A percentile compares a stretch with the other conserved stretches of the same genome.
phyloP scores from a whole-genome alignment of 2,113 vertebrate genomes.

The Bungarus multicinctus region DNA sequence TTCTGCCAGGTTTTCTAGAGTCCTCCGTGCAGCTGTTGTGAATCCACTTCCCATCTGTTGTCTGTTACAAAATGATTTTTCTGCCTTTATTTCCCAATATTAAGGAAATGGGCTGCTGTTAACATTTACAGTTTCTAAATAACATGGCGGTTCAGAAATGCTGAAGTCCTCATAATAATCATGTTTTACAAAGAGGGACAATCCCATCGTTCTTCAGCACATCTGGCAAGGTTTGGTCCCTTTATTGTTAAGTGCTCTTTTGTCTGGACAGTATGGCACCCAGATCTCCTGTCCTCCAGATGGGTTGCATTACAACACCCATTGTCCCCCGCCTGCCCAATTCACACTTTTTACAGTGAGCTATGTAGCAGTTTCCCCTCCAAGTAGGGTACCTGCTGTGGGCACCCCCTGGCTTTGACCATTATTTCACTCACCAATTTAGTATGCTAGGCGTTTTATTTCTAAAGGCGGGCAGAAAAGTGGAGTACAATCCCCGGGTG shows the following conservation, averaged over 20 bases:
- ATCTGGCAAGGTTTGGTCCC: neutral
- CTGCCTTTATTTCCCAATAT: neutral
- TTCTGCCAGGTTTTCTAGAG: neutral
- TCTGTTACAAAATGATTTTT: neutral
- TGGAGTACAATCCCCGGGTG: neutral
- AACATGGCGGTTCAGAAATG: too few species aligned
- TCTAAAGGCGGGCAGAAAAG: neutral
- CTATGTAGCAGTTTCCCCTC: neutral
- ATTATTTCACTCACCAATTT: neutral
- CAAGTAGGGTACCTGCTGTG: neutral
- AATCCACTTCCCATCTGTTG: fast-evolving
- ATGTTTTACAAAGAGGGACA: too few species aligned
- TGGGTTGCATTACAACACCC: neutral
- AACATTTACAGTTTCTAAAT: neutral
- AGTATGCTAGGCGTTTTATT: too few species aligned
- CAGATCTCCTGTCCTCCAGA: neutral
- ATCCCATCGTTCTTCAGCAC: neutral
- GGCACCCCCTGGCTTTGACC: neutral
- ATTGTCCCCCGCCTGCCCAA: neutral
- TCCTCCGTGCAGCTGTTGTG: fast-evolving
- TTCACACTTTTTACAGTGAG: neutral
- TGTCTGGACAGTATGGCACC: neutral
- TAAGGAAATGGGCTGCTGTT: neutral
- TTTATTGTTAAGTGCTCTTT: neutral
- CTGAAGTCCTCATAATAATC: neutral